Percentiles rank a stretch among this genome's conserved stretches.
Conservation (phyloP, 2,888 invertebrate species). For the Acholoe squamosa region DNA sequence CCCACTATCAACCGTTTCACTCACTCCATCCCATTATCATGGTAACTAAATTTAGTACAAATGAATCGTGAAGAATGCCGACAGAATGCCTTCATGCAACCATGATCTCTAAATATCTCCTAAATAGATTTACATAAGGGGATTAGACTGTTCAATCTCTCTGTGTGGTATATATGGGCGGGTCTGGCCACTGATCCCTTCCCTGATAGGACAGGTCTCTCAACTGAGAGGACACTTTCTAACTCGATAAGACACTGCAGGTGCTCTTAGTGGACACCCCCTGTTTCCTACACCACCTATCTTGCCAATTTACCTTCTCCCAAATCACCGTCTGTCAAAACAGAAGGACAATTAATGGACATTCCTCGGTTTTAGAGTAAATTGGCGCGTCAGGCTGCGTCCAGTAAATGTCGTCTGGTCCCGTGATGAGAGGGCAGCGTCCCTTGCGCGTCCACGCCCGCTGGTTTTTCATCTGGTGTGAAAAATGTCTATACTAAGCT, state of each 20-base stretch:
- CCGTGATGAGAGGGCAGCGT: constrained; percentile 27
- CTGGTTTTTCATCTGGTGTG: neutral
- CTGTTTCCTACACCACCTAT: neutral
- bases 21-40: too few relatives aligned
- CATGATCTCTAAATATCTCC: neutral
- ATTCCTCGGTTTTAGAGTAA: neutral
- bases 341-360: constrained; percentile 1
- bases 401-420: neutral
- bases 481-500: too few relatives aligned
- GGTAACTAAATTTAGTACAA: too few relatives aligned
- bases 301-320: neutral
- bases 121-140: neutral
- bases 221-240: neutral
- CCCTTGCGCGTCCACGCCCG: neutral
- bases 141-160: neutral
- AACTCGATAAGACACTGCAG: neutral
- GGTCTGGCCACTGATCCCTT: neutral
- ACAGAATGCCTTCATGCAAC: too few relatives aligned
- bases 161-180: neutral
- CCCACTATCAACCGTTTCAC: too few relatives aligned
- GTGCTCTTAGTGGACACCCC: neutral
- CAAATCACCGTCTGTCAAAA: neutral
- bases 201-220: neutral
- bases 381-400: neutral
- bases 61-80: too few relatives aligned